Base-by-base conservation (phyloP, 2,888 invertebrate genomes). In the Dryococelus australis region DNA sequence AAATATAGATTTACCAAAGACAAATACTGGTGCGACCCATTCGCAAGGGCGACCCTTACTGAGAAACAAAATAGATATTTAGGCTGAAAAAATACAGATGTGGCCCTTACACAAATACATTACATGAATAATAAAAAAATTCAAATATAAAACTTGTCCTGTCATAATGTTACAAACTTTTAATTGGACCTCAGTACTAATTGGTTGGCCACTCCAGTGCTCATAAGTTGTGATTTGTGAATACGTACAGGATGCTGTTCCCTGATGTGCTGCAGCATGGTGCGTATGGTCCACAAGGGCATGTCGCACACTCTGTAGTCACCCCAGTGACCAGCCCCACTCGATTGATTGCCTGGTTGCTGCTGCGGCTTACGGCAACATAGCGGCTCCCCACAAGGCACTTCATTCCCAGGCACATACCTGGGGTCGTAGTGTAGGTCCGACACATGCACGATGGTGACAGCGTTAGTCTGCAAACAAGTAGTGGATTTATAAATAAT, bases 381-480 rank as follows among this genome's bases (percentile, higher is more conserved):
- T 24, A 43, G 28, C 16, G 83, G 83, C 16, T 20, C 35, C 16
- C 43, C 35, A n/a, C 83, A 83, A 28, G 43, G 35, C 43, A n/a
- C 83, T 20, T 83, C 43, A 35, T 83, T 83, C 83, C 83, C 83
- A 1, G 83, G 83, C 16, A 1, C n/a, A 13, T 83, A 83, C 35
- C 20, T 83, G 24, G 83, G 83, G 43, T 83, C 83, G 83, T 12
- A 35, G 83, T 83, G 83, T 13, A 83, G 35, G 83, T 83, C 83
- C 35, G 83, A 83, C 83, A 83, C 83, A 27, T 83, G 83, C 13
- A 83, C 83, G 12, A 83, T 83, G 8, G n/a, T 65, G 8, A 65
- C 65, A 8, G 65, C 12, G 65, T n/a, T 20, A 20, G 24, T 16
- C 65, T 65, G n/a, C 13, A n/a, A 65, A 65, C 65, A 65, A 24